phyloP scores from a whole-genome alignment of 2,113 vertebrate species.

The Mixornis gularis region DNA sequence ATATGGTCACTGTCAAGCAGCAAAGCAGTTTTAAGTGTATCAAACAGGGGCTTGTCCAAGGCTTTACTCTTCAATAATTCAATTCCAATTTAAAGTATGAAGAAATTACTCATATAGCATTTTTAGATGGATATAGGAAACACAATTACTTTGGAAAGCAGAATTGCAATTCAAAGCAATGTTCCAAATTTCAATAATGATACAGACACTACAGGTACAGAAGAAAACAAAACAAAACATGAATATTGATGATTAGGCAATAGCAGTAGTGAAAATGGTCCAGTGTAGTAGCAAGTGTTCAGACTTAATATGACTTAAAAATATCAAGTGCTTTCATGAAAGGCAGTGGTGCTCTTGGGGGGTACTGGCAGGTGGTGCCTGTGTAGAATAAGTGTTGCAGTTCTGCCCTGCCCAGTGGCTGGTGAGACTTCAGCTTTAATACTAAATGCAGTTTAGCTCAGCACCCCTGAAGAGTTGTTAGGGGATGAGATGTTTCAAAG shows the following conservation, averaged over 20 bases:
- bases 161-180: not conserved
- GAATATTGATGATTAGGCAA: not conserved
- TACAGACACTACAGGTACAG: not conserved
- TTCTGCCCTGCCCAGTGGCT: not conserved
- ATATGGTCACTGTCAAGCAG: not conserved
- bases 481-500: not conserved
- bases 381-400: accelerated
- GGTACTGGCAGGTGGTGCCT: not conserved
- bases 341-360: not conserved
- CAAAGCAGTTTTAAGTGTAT: not conserved
- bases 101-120: not conserved
- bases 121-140: not conserved
- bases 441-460: not conserved
- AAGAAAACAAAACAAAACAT: not conserved
- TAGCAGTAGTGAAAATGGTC: not conserved
- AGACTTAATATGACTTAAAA: not conserved
- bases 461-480: not conserved
- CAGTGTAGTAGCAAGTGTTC: not conserved
- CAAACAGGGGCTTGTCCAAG: not conserved
- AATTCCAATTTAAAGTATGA: not conserved
- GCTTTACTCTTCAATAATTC: not conserved
- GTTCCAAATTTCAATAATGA: not conserved
- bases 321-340: not conserved
- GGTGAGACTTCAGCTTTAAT: not conserved
- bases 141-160: not conserved